These are phyloP conservation scores for Drosophila eugracilis DNA, from an alignment of 1,140 invertebrate species.

Conservation along the genomic window DNA sequence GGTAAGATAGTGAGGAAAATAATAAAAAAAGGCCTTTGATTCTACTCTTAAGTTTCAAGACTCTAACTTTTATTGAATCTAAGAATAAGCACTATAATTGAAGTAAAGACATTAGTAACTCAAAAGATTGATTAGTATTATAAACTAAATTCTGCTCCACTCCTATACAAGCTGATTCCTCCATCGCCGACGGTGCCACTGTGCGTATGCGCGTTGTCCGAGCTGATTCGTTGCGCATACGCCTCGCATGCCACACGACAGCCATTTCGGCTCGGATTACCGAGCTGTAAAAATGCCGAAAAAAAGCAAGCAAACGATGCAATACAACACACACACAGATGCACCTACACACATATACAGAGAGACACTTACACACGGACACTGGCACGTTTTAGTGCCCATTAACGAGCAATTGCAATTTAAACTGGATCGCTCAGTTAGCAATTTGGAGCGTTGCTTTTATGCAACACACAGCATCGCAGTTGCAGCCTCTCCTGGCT, in stretches of 20 bases:
- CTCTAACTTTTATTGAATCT: too few species aligned
- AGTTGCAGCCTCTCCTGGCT: slow-evolving; percentile 46
- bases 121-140: neutral
- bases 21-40: neutral
- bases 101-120: neutral
- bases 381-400: slow-evolving; percentile 82
- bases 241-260: slow-evolving; percentile 72
- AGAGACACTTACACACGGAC: slow-evolving; percentile 55
- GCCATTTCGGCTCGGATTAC: slow-evolving; percentile 64
- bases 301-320: slow-evolving; percentile 26
- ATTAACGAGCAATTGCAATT: slow-evolving; percentile 85
- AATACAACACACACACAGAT: slow-evolving; percentile 25
- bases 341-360: slow-evolving; percentile 11
- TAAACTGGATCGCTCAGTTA: slow-evolving; percentile 84
- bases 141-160: neutral
- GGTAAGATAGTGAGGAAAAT: neutral
- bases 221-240: slow-evolving; percentile 70
- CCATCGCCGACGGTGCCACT: slow-evolving; percentile 25
- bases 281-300: slow-evolving; percentile 48
- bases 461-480: slow-evolving; percentile 69
- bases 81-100: too few species aligned
- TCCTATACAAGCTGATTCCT: neutral
- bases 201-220: slow-evolving; percentile 68
- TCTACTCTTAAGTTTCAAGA: too few species aligned
- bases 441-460: slow-evolving; percentile 83